Evolutionary conservation across 2,113 vertebrate genomes (phyloP).

Genomic region (Zosterops pallidus): DNA sequence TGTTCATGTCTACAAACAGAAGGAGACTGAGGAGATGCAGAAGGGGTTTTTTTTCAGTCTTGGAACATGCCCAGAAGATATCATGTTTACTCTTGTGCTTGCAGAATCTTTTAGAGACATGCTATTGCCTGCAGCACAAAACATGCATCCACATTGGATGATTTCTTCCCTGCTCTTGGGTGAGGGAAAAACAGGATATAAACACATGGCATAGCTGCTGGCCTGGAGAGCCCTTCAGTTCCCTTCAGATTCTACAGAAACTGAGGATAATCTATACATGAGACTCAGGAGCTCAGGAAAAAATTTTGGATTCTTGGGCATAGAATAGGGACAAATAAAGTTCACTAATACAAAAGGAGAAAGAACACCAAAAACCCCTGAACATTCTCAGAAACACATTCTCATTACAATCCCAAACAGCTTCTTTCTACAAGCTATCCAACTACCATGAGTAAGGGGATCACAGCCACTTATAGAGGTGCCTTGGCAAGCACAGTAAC

Average conservation of each 20-base stretch:
- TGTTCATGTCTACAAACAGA: constrained; percentile 37
- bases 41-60: background rate
- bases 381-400: background rate
- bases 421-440: background rate
- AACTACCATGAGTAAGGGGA: background rate
- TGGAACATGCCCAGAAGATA: constrained; percentile 1
- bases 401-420: background rate
- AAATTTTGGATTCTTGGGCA: background rate
- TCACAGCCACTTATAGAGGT: background rate
- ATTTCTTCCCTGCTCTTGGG: background rate
- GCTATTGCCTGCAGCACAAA: background rate
- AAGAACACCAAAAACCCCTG: background rate
- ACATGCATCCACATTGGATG: background rate
- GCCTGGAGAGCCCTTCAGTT: background rate
- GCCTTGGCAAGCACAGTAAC: background rate
- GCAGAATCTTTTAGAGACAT: constrained; percentile 1
- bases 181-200: background rate
- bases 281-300: background rate
- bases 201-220: background rate
- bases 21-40: constrained; percentile 18
- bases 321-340: background rate
- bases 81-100: background rate
- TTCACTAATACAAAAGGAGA: background rate
- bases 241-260: background rate
- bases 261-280: background rate